Conservation (phyloP, 1,140 invertebrate genomes). For the Ylistrum balloti region DNA sequence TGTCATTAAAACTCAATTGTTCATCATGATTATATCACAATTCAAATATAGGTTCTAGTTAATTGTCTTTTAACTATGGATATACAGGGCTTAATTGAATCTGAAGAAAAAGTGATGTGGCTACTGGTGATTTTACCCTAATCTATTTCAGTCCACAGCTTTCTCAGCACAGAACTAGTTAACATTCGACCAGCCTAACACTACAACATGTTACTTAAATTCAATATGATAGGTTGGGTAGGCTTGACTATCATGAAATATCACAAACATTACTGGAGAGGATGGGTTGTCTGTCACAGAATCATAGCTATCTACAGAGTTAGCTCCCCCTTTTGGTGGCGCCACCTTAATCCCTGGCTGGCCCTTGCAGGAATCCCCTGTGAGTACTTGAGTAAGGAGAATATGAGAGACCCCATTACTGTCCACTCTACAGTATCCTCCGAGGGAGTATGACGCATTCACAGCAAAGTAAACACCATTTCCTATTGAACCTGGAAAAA, state of each 20-base stretch:
- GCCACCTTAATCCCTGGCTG: slow-evolving; percentile 50
- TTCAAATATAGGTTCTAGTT: too few relatives aligned
- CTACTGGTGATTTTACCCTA: too few relatives aligned
- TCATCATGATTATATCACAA: too few relatives aligned
- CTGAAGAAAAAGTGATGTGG: too few relatives aligned
- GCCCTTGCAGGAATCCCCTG: slow-evolving; percentile 60
- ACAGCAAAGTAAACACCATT: slow-evolving; percentile 66
- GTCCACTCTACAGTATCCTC: slow-evolving; percentile 45
- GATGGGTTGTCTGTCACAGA: slow-evolving; percentile 61
- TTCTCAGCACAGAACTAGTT: too few relatives aligned
- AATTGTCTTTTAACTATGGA: too few relatives aligned
- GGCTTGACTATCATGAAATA: slow-evolving; percentile 70
- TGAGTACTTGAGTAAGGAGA: slow-evolving; percentile 61
- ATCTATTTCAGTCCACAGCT: too few relatives aligned
- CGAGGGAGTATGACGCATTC: slow-evolving; percentile 59
- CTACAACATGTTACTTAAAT: slow-evolving; percentile 46
- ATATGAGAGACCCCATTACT: slow-evolving; percentile 58
- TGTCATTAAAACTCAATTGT: too few relatives aligned
- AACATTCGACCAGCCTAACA: too few relatives aligned
- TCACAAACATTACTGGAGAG: slow-evolving; percentile 66
- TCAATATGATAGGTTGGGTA: slow-evolving; percentile 68
- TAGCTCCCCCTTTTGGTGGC: slow-evolving; percentile 54
- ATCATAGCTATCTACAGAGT: slow-evolving; percentile 58
- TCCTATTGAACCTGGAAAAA: slow-evolving; percentile 56
- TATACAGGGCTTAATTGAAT: too few relatives aligned